Base-by-base conservation (phyloP, 2,113 vertebrate genomes). In the Odontophorus gujanensis region DNA sequence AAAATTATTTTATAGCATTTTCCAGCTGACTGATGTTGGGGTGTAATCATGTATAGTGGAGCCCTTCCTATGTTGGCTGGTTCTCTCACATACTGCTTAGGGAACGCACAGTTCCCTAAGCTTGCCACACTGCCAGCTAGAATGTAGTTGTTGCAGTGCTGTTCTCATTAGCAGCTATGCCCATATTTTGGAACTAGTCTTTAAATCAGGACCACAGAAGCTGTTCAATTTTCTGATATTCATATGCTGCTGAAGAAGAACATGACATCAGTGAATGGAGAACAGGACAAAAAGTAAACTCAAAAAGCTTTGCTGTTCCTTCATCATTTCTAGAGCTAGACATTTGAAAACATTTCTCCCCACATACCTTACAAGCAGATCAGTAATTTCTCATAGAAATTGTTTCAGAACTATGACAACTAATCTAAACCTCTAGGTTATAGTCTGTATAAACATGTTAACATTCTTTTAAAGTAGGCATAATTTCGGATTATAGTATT, bases 61-160 rank as follows among this genome's bases (percentile, higher is more conserved):
- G 11, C 9, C 20, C 48, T 45, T 21, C 5, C 28, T 83, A 38
- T 28, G 21, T 26, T 32, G 21, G 12, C 14, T 17, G 6, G 5
- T 66, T 89, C 45, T 84, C 24, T 22, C 40, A 38, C 1, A 0
- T 4, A 11, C 32, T 57, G 28, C 43, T 47, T 30, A 36, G 53
- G 53, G 8, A 55, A 11, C 8, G 4, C 7, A 6, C 0, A 4
- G 21, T 12, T 81, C 10, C n/a, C n/a, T 51, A 36, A 62, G 19
- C 24, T 4, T 30, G 19, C 40, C 59, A 8, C 40, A 9, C 16
- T 69, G 43, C 34, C 63, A 83, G 25, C 15, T 42, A 34, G 25
- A 65, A 76, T 19, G 34, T 12, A 38, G 45, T 13, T 66, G 21
- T 43, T 78, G 20, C 25, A 13, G 9, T 34, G 11, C 42, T 28